phyloP scores from a whole-genome alignment of 2,113 vertebrate species.

The Hippoglossus stenolepis region DNA sequence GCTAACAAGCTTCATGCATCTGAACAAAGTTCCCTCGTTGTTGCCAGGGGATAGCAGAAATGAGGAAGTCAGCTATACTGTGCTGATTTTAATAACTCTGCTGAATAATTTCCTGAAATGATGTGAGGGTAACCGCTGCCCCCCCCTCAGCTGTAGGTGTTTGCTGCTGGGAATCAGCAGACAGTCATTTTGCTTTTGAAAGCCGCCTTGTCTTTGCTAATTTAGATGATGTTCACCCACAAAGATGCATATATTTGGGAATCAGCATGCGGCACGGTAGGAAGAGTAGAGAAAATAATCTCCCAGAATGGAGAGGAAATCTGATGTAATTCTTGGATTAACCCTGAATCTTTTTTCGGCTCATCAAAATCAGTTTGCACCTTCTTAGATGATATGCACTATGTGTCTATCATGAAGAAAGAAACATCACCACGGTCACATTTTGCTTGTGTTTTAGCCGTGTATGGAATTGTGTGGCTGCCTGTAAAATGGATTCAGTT shows the following conservation, averaged over 20 bases:
- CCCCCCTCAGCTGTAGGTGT: slow-evolving; percentile 49
- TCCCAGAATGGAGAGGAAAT: slow-evolving; percentile 19
- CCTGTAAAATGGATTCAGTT: neutral
- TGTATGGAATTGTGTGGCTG: slow-evolving; percentile 4
- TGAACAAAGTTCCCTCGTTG: slow-evolving; percentile 15
- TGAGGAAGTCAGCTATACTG: slow-evolving; percentile 34
- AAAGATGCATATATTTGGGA: slow-evolving; percentile 52
- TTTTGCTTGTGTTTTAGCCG: neutral
- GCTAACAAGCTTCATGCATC: slow-evolving; percentile 39
- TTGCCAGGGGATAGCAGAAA: slow-evolving; percentile 32
- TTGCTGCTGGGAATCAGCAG: slow-evolving; percentile 49
- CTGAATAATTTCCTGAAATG: slow-evolving; percentile 67
- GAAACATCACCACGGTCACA: neutral
- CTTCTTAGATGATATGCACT: slow-evolving; percentile 5
- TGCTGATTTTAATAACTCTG: slow-evolving; percentile 54
- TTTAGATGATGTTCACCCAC: slow-evolving; percentile 51
- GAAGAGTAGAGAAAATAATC: slow-evolving; percentile 12
- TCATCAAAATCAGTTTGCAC: slow-evolving; percentile 28
- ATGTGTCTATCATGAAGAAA: slow-evolving; percentile 23
- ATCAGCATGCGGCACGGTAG: no score
- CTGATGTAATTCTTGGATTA: slow-evolving; percentile 44
- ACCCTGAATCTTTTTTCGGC: slow-evolving; percentile 24
- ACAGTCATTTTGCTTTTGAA: slow-evolving; percentile 54
- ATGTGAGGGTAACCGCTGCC: slow-evolving; percentile 23
- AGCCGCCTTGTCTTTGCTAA: slow-evolving; percentile 53